Percentiles rank a stretch among this genome's conserved stretches.
phyloP scores from a whole-genome alignment of 2,888 invertebrate genomes.

The Sinodicranocentrus sp. region DNA sequence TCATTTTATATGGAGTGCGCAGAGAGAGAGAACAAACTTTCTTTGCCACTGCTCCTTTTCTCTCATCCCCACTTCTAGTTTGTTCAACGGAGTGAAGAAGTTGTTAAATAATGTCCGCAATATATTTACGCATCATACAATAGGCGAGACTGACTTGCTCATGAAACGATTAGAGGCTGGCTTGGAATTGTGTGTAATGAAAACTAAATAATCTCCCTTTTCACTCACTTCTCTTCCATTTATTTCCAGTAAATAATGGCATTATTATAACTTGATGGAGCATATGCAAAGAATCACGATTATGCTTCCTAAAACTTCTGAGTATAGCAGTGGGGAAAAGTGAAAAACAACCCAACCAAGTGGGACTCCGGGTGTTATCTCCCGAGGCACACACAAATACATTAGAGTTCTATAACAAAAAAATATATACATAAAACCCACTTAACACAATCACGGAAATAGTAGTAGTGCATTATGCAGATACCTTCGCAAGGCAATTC shows the following conservation, averaged over 20 bases:
- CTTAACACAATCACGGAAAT: too few relatives aligned
- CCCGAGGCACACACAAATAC: too few relatives aligned
- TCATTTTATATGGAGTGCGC: not conserved
- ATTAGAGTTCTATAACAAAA: too few relatives aligned
- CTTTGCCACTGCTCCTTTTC: not conserved
- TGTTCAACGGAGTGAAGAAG: conserved; percentile 54
- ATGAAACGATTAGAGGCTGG: conserved; percentile 58
- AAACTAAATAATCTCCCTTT: conserved; percentile 63
- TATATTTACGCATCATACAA: conserved; percentile 49
- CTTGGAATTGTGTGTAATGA: conserved; percentile 60
- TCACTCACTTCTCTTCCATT: conserved; percentile 57
- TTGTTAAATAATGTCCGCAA: conserved; percentile 57
- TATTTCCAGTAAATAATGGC: conserved; percentile 57
- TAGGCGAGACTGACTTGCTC: conserved; percentile 58
- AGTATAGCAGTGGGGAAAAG: not conserved
- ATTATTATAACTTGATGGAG: conserved; percentile 64
- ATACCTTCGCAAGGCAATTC: too few relatives aligned
- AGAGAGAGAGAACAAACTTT: too few relatives aligned
- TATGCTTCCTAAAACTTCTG: conserved; percentile 19
- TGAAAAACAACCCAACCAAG: too few relatives aligned
- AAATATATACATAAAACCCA: too few relatives aligned
- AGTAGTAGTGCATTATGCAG: too few relatives aligned
- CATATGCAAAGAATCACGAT: conserved; percentile 63
- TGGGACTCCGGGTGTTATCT: too few relatives aligned
- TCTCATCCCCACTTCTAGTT: conserved; percentile 27